phyloP scores from a whole-genome alignment of 2,797 vertebrate species.

The Falco berigora region DNA sequence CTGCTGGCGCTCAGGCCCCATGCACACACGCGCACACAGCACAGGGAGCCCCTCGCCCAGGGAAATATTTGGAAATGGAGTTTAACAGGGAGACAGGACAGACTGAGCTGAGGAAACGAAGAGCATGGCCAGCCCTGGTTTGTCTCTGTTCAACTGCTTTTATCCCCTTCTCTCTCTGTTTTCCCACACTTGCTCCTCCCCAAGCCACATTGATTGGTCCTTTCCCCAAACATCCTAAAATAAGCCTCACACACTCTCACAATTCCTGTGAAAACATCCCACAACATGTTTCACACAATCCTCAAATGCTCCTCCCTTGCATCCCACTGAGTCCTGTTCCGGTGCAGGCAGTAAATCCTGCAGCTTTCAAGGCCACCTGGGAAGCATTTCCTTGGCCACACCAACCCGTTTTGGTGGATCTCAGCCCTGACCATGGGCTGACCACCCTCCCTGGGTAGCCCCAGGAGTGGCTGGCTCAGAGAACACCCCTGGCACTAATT shows the following conservation, averaged over 20 bases:
- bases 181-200: background rate
- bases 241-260: background rate
- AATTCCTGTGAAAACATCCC: background rate
- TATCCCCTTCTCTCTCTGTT: background rate
- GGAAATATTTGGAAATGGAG: background rate
- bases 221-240: background rate
- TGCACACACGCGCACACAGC: rapidly evolving
- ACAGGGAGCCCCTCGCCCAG: rapidly evolving
- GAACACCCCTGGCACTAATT: background rate
- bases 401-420: background rate
- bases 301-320: background rate
- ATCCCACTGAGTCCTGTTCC: background rate
- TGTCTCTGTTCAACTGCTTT: background rate
- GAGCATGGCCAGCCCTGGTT: background rate
- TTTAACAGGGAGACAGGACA: background rate
- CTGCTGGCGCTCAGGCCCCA: background rate
- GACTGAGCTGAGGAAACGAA: background rate
- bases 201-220: background rate
- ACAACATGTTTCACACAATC: background rate
- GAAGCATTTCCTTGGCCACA: background rate
- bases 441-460: background rate
- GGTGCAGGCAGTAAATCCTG: background rate
- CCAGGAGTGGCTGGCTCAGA: background rate
- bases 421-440: background rate
- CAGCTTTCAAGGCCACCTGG: background rate